phyloP scores from a whole-genome alignment of 2,888 invertebrate genomes.

The Erpobdella octoculata region DNA sequence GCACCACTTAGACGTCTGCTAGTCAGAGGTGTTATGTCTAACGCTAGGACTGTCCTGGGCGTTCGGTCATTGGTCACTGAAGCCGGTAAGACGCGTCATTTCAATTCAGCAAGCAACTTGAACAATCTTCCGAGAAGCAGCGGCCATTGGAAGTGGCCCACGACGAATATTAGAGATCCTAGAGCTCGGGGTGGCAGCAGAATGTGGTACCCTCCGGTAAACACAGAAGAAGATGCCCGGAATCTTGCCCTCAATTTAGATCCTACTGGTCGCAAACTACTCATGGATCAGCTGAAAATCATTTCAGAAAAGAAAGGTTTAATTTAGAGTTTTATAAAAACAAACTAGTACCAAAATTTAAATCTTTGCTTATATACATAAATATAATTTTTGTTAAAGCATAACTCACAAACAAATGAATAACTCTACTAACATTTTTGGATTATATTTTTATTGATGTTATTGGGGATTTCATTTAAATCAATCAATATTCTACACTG shows the following conservation, averaged over 20 bases:
- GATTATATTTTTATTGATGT: no score
- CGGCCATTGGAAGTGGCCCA: slow-evolving; percentile 26
- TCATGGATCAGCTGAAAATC: slow-evolving; percentile 27
- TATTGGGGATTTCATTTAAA: no score
- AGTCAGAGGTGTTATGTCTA: no score
- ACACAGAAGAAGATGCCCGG: slow-evolving; percentile 25
- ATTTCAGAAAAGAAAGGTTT: slow-evolving; percentile 21
- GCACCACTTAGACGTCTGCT: neutral
- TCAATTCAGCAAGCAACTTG: neutral
- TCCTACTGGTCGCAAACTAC: slow-evolving; percentile 25
- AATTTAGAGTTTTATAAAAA: no score
- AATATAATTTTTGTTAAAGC: no score
- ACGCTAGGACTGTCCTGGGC: neutral
- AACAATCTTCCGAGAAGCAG: neutral
- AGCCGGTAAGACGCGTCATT: neutral
- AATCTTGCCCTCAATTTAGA: slow-evolving; percentile 23
- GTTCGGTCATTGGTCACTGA: neutral
- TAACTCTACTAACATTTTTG: no score
- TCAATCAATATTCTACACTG: no score
- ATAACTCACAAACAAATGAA: no score
- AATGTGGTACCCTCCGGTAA: slow-evolving; percentile 25
- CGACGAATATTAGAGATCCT: slow-evolving; percentile 12
- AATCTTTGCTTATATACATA: no score
- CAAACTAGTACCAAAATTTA: no score
- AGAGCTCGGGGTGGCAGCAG: slow-evolving; percentile 11